These are phyloP conservation scores for Calidris pugnax DNA, from an alignment of 2,113 vertebrate species.

Conservation along the genomic window DNA sequence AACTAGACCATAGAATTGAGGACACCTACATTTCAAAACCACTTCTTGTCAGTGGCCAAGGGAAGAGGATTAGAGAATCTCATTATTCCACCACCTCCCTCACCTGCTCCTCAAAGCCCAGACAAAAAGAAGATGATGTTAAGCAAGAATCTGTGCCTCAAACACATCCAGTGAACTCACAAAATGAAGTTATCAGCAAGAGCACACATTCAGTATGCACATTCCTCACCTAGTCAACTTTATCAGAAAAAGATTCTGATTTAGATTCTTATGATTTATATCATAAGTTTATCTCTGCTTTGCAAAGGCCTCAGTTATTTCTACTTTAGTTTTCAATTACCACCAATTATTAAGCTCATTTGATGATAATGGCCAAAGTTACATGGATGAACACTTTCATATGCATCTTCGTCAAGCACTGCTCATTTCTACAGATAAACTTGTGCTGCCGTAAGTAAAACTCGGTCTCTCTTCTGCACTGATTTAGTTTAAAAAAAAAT, in stretches of 20 bases:
- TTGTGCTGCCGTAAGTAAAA: neutral
- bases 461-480: neutral
- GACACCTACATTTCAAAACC: neutral
- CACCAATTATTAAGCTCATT: neutral
- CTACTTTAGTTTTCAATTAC: neutral
- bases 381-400: neutral
- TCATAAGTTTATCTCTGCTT: neutral
- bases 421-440: neutral
- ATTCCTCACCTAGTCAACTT: neutral
- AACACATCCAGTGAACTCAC: neutral
- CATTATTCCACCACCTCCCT: neutral
- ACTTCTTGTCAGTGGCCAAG: neutral
- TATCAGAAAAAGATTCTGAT: neutral
- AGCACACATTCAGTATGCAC: neutral
- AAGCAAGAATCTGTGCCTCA: neutral
- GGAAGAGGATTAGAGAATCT: neutral
- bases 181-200: neutral
- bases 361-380: neutral
- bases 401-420: neutral
- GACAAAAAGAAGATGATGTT: neutral
- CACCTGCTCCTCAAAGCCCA: neutral
- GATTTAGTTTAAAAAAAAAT: neutral
- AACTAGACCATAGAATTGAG: neutral
- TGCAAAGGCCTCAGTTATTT: neutral
- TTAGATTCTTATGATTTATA: neutral